Conservation (phyloP, 2,888 invertebrate species). For the Amaurobius ferox region DNA sequence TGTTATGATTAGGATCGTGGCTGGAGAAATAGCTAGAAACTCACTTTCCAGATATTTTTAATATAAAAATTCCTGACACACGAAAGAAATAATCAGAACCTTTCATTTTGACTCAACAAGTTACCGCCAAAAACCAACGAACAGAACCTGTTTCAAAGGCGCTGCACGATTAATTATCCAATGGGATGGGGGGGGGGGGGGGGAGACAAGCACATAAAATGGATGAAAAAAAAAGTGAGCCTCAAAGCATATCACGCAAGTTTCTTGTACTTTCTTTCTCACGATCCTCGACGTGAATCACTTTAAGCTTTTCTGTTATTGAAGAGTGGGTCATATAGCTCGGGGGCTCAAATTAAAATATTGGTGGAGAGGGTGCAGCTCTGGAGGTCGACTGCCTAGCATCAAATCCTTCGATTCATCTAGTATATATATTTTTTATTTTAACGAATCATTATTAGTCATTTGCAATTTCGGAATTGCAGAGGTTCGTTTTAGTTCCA, state of each 20-base stretch:
- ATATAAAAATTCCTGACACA: no score
- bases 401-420: not conserved
- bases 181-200: not conserved
- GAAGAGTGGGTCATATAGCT: not conserved
- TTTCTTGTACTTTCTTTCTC: not conserved
- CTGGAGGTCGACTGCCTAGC: not conserved
- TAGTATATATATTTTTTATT: no score
- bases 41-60: no score
- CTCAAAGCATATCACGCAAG: not conserved
- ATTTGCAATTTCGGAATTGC: no score
- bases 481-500: no score
- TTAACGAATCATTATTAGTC: no score
- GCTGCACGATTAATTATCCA: not conserved
- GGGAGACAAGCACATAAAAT: not conserved
- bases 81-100: no score
- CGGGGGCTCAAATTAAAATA: not conserved
- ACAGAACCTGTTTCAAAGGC: not conserved
- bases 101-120: no score
- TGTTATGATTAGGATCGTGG: no score
- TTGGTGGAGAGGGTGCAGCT: not conserved
- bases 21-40: no score
- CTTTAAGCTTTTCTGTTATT: not conserved
- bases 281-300: not conserved
- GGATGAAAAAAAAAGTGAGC: not conserved
- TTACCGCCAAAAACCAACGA: not conserved